A percentile compares a stretch with the other conserved stretches of the same genome.
Conservation (phyloP, 92 coral and sea anemone genomes). For the Desmophyllum pertusum region DNA sequence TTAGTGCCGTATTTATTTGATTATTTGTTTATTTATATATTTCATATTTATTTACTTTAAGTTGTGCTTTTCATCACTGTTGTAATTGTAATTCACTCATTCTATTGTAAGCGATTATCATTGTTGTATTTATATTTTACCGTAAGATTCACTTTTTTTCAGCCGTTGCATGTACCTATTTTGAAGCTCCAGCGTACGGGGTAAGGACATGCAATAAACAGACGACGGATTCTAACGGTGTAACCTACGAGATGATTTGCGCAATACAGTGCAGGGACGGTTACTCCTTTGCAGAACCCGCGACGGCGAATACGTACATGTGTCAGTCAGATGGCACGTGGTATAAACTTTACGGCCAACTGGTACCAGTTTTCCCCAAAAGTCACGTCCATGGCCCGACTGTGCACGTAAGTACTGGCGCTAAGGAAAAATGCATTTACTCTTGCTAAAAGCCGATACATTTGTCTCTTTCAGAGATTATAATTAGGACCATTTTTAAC, state of each 20-base stretch:
- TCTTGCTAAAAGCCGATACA: neutral
- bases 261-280: slow-evolving; percentile 83
- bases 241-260: slow-evolving; percentile 81
- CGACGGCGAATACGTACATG: slow-evolving; percentile 64
- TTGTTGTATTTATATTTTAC: too few relatives aligned
- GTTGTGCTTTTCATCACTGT: neutral
- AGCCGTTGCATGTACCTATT: slow-evolving; percentile 87
- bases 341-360: slow-evolving; percentile 61
- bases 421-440: neutral
- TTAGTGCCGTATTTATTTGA: too few relatives aligned
- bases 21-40: too few relatives aligned
- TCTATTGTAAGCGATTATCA: too few relatives aligned
- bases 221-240: slow-evolving; percentile 61
- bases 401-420: slow-evolving; percentile 80
- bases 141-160: too few relatives aligned
- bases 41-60: neutral
- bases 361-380: slow-evolving; percentile 41
- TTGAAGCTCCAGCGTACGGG: slow-evolving; percentile 83
- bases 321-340: slow-evolving; percentile 85
- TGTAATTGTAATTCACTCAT: neutral
- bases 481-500: too few relatives aligned
- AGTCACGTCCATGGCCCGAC: slow-evolving; percentile 92
- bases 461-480: neutral
- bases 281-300: slow-evolving; percentile 74
- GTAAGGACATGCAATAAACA: slow-evolving; percentile 80